Base-by-base conservation (phyloP, 1,140 invertebrate species). In the Dufourea novaeangliae region DNA sequence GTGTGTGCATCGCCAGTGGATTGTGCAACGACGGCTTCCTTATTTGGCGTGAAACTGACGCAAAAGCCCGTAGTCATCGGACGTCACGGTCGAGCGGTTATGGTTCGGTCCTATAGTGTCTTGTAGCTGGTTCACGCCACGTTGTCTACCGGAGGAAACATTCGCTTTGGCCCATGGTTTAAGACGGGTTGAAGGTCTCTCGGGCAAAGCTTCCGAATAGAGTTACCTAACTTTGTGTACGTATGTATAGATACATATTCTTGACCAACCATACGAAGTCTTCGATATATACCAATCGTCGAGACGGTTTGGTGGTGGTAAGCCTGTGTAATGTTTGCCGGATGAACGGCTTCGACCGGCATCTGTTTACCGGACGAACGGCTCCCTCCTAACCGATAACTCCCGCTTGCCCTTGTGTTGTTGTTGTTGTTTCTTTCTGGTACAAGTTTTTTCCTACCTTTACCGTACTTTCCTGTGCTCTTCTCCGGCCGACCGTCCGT, bases 241-340 rank as follows among this genome's bases (percentile, higher is more conserved):
- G 63, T 50, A 34, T 69, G 41, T 84, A 62, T 52, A 67, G 76
- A 74, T 79, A 75, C 81, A 79, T 87, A 44, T 57, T 75, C 39
- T 29, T 1, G 7, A 77, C 82, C 77, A 66, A 62, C 78, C 83
- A 63, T 72, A 78, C 80, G 75, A 87, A 86, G 84, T 90, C 83
- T 88, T 83, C 79, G 84, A 72, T 87, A 80, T 52, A 29, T 79
- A 86, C 67, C 80, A 68, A 67, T 75, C 77, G 79, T 78, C 52
- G 70, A 69, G 70, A 73, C 52, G 69, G 78, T 87, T 64, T 82
- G 57, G 80, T 82, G 64, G 80, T 81, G 77, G 86, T 85, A 79
- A 89, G 83, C 84, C 85, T 85, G 80, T 87, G 85, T 88, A 88
- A 89, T 89, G 88, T 90, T 89, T 89, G 80, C 69, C 86, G 84